Evolutionary conservation across 2,888 invertebrate species (phyloP).

Genomic region (Schrankia costaestrigalis): DNA sequence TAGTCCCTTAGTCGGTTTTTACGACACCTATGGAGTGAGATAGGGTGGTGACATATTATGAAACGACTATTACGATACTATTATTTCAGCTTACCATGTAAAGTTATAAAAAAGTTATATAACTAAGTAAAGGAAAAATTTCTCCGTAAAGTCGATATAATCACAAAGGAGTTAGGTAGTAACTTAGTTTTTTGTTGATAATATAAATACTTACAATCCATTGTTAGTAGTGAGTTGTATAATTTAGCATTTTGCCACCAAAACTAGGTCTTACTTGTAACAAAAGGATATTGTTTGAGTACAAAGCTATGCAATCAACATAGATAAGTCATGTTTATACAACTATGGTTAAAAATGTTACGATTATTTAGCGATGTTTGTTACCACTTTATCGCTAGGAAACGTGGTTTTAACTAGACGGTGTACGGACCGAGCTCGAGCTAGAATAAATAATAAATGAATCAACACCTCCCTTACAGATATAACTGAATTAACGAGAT

Average conservation of each 20-base stretch:
- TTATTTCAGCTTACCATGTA: no score
- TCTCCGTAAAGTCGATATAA: constrained; percentile 19
- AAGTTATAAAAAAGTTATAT: no score
- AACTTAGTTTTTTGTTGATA: constrained; percentile 39
- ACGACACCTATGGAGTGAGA: no score
- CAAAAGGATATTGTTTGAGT: constrained; percentile 76
- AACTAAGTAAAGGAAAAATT: constrained; percentile 18
- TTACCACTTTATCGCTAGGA: constrained; percentile 21
- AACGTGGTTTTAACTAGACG: constrained; percentile 6
- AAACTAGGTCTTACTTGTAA: constrained; percentile 72
- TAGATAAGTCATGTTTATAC: constrained; percentile 59
- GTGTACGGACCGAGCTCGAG: no score
- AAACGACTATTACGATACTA: no score
- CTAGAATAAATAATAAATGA: no score
- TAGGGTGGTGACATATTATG: no score
- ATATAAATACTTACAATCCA: constrained; percentile 47
- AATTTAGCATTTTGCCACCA: constrained; percentile 65
- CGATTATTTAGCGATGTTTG: constrained; percentile 28
- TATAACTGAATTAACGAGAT: no score
- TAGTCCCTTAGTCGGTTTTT: no score
- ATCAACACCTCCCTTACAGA: no score
- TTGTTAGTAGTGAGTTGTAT: constrained; percentile 60
- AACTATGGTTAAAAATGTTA: constrained; percentile 24
- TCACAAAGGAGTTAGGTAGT: constrained; percentile 19
- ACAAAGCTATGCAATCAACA: constrained; percentile 71